Evolutionary conservation across 2,888 invertebrate species (phyloP).

Genomic region (Caenorhabditis wallacei): DNA sequence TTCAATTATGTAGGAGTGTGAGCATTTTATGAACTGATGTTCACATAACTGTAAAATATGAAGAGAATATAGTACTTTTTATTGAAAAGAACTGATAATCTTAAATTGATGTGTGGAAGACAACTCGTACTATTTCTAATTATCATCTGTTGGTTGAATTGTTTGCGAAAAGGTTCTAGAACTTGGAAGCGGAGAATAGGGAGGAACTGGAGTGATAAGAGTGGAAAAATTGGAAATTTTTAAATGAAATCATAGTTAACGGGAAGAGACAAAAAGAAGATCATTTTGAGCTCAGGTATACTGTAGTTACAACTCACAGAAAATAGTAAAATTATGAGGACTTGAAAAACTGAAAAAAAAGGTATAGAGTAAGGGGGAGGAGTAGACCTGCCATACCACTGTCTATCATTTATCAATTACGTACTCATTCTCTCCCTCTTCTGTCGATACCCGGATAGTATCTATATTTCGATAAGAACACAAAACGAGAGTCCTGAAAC

Average conservation of each 20-base stretch:
- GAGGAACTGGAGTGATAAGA: neutral
- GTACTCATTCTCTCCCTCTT: neutral
- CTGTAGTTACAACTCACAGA: no score
- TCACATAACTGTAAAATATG: conserved; percentile 9
- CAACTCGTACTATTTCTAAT: conserved; percentile 1
- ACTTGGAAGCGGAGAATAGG: conserved; percentile 1
- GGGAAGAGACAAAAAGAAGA: neutral
- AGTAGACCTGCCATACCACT: conserved; percentile 13
- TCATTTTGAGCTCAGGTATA: neutral
- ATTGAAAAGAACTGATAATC: conserved; percentile 11
- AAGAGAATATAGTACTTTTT: neutral
- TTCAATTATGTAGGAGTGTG: conserved; percentile 6
- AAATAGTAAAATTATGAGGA: neutral
- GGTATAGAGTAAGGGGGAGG: neutral
- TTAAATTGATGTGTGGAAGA: conserved; percentile 29
- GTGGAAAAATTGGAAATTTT: no score
- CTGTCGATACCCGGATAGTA: conserved; percentile 15
- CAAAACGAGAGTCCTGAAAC: conserved; percentile 24
- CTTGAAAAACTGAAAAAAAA: neutral
- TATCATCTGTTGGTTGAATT: neutral
- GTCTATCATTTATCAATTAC: conserved; percentile 41
- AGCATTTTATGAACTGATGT: conserved; percentile 16
- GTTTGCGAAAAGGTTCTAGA: conserved; percentile 17
- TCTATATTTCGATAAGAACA: conserved; percentile 26
- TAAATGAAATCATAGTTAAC: neutral